Conservation (phyloP, 64 coral and sea anemone species). For the Montipora efflorescens region DNA sequence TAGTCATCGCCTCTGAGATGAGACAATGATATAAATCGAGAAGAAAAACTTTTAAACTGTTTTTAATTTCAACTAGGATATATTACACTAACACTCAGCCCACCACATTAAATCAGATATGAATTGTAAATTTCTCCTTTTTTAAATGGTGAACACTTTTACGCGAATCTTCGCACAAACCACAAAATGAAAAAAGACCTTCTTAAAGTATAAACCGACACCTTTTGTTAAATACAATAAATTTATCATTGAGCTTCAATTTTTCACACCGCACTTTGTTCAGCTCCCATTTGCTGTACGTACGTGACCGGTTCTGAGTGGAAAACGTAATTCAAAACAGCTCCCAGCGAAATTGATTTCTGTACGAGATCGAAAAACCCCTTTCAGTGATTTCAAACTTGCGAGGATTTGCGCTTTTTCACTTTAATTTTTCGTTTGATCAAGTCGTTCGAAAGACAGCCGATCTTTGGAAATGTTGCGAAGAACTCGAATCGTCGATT, state of each 20-base stretch:
- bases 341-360: slow-evolving; percentile 18
- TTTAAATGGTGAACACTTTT: slow-evolving; percentile 9
- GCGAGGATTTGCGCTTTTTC: background rate
- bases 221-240: background rate
- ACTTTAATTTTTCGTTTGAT: background rate
- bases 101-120: slow-evolving; percentile 10
- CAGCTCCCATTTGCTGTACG: background rate
- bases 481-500: background rate
- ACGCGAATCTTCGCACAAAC: background rate
- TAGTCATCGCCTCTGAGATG: background rate
- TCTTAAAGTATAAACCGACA: background rate
- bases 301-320: slow-evolving; percentile 18
- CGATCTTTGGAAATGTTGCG: background rate
- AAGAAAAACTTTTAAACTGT: background rate
- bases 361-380: slow-evolving; percentile 6
- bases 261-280: slow-evolving; percentile 26
- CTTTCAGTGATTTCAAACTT: background rate
- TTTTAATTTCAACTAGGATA: background rate
- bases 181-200: slow-evolving; percentile 2
- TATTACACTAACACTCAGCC: background rate
- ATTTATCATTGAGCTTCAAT: background rate
- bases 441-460: background rate
- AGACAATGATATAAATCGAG: background rate
- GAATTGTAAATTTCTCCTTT: slow-evolving; percentile 20
- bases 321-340: slow-evolving; percentile 2